Base-by-base conservation (phyloP, 2,888 invertebrate species). In the Cheilosia pagana region DNA sequence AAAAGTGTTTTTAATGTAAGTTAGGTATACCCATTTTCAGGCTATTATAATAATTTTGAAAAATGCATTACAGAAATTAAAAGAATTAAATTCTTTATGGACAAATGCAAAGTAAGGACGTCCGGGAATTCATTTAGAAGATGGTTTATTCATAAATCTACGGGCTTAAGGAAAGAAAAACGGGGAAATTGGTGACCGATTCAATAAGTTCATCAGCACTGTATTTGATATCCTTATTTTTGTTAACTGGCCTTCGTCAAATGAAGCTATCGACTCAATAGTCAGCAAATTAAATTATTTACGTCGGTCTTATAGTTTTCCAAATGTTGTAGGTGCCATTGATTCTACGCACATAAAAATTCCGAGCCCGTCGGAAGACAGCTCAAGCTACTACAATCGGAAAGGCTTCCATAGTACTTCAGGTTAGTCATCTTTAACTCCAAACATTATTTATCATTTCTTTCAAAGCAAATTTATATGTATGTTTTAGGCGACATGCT, bases 331-430 rank as follows among this genome's bases (percentile, higher is more conserved):
- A 23, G 57, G 39, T 0, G 19, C 41, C 14, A 59, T 41, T 59
- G 57, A 21, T 23, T 39, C 39, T 23, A 23, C 57, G 3, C 39
- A 59, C 16, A 39, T 59, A 35, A 41, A 41, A 35, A 39, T 41
- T 14, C 28, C 28, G 28, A 53, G 16, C 53, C 53, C 31, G n/a
- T 53, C 16, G 23, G 45, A 45, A 16, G 60, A 60, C 28, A 28
- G 16, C 45, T 60, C 60, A n/a, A 45, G 45, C 60, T 60, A 45
- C 45, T 60, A 45, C 21, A 60, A 43, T 28, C 45, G 25, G 8
- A n/a, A n/a, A n/a, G n/a, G n/a, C n/a, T n/a, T n/a, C n/a, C n/a
- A n/a, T n/a, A n/a, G n/a, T n/a, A n/a, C n/a, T n/a, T n/a, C n/a
- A n/a, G n/a, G n/a, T n/a, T n/a, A n/a, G n/a, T n/a, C n/a, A n/a